phyloP scores from a whole-genome alignment of 2,888 invertebrate species.

The Gerosis bhagava region DNA sequence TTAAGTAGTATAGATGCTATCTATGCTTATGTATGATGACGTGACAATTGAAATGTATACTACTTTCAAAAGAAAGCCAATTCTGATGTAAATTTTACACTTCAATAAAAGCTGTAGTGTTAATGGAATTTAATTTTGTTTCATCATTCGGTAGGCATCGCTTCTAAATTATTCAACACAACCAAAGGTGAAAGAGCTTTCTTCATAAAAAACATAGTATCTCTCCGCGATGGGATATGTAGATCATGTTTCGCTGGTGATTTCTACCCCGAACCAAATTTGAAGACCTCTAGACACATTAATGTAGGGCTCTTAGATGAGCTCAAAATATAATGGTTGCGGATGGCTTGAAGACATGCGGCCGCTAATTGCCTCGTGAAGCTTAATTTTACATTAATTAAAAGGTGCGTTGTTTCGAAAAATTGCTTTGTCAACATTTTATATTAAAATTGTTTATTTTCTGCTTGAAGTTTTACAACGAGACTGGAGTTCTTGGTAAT shows the following conservation, averaged over 20 bases:
- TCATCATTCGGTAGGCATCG: neutral
- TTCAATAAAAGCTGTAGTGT: conserved; percentile 6
- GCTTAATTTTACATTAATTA: conserved; percentile 14
- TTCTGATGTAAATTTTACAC: neutral
- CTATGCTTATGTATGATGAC: no score
- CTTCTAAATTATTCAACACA: conserved; percentile 4
- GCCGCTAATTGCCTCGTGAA: conserved; percentile 13
- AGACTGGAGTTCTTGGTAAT: conserved; percentile 1
- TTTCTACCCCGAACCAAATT: neutral
- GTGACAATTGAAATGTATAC: no score
- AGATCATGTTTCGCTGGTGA: conserved; percentile 7
- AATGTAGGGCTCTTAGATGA: neutral
- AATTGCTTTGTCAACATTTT: conserved; percentile 19
- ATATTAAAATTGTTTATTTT: conserved; percentile 9
- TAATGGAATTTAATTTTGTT: neutral
- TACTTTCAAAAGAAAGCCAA: no score
- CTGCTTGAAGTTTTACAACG: conserved; percentile 2
- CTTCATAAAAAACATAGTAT: conserved; percentile 10
- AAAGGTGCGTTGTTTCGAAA: conserved; percentile 14
- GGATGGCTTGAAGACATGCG: conserved; percentile 7
- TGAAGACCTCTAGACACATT: neutral
- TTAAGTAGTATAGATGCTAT: no score
- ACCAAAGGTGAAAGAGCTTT: conserved; percentile 11
- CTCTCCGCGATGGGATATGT: neutral
- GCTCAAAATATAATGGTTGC: conserved; percentile 1